phyloP scores from a whole-genome alignment of 1,140 invertebrate genomes.

The Brachionus manjavacas region DNA sequence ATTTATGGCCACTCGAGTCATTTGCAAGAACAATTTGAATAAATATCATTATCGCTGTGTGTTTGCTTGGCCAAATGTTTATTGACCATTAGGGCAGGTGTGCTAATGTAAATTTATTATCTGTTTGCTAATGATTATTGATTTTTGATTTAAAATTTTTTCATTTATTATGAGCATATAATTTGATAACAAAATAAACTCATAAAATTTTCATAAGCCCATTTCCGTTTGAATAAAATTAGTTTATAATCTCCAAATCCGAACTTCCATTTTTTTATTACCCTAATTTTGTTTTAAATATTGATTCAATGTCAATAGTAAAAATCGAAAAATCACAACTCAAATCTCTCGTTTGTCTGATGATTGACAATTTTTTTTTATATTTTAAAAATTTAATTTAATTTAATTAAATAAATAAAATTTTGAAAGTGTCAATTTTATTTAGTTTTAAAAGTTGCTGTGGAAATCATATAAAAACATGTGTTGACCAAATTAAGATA shows the following conservation, averaged over 20 bases:
- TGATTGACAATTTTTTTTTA: too few relatives aligned
- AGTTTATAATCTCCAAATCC: background rate
- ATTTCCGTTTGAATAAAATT: background rate
- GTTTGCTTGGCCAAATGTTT: background rate
- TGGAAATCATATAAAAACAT: too few relatives aligned
- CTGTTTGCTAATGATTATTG: conserved; percentile 21
- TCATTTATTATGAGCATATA: background rate
- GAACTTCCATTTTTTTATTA: too few relatives aligned
- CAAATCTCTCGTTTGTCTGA: too few relatives aligned
- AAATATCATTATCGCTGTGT: background rate
- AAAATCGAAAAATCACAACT: too few relatives aligned
- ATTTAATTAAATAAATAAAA: too few relatives aligned
- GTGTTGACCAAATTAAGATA: too few relatives aligned
- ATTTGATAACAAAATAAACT: background rate
- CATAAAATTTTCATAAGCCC: background rate
- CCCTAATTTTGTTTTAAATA: too few relatives aligned
- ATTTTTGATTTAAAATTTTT: conserved; percentile 14
- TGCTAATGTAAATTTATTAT: conserved; percentile 28
- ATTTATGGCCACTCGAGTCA: conserved; percentile 1
- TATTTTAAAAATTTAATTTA: too few relatives aligned
- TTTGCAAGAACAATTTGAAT: background rate
- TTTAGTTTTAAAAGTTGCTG: too few relatives aligned
- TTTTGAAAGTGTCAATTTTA: too few relatives aligned
- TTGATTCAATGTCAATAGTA: too few relatives aligned
- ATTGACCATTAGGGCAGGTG: conserved; percentile 26